Evolutionary conservation across 2,888 invertebrate species (phyloP), one percentile per base, ranked within the genome.

Genomic region (Anoplius nigerrimus): DNA sequence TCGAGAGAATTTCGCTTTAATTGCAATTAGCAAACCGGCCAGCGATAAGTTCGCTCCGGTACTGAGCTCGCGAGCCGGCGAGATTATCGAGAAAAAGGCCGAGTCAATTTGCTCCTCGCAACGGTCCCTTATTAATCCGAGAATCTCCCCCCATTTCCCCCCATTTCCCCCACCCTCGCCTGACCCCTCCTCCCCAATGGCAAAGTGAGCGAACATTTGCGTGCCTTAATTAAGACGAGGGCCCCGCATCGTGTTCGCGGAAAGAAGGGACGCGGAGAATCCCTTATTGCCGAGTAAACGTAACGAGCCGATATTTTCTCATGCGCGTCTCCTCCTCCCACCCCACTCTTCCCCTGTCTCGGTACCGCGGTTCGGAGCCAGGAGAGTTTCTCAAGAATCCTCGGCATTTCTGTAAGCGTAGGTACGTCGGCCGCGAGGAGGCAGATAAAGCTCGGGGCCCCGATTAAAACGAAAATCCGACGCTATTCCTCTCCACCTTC

Each of bases 381-480:
- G 24, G 55, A 13, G 42, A 13, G 42, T 34, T 58, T 60, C 15
- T 20, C 15, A 55, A 57, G 61, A 52, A 79, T 73, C 51, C 51
- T 6, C 65, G 71, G 73, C 71, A 82, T 78, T 80, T 74, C 56
- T 43, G 53, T 45, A 65, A 68, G 59, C 16, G 65, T 58, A 70
- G 72, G 65, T 65, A 48, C 45, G 21, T 55, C 54, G 20, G 46
- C 27, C 43, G n/a, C n/a, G 46, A 43, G 24, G 2, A 0, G 2
- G 27, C 21, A 55, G 59, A 55, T 58, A 67, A 65, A 62, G 60
- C 62, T n/a, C n/a, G 57, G 64, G 71, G 72, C 66, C 46, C 66
- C 62, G 76, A 74, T 59, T 78, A 77, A 78, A 82, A 79, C 76
- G 73, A 84, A 84, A 83, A 82, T 80, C 74, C 66, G 54, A 46